phyloP scores from a whole-genome alignment of 2,797 vertebrate genomes.

The Pipistrellus nathusii region DNA sequence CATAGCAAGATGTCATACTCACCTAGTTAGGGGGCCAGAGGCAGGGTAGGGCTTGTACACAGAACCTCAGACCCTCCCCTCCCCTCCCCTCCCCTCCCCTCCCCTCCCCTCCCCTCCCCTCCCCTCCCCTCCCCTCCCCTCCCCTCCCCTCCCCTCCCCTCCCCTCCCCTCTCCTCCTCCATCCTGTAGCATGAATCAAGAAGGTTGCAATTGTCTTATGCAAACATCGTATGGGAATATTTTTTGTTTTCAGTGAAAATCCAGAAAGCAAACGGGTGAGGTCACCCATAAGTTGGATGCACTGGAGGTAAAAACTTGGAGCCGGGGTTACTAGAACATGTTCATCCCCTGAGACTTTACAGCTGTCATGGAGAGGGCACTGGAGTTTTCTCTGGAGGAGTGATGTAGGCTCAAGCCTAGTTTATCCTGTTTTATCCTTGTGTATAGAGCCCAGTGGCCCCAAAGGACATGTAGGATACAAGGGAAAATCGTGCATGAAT shows the following conservation, averaged over 20 bases:
- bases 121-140: too few species aligned
- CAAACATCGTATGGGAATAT: not conserved
- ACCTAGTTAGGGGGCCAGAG: not conserved
- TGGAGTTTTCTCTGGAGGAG: not conserved
- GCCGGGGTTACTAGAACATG: not conserved
- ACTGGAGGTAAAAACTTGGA: not conserved
- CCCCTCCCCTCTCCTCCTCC: not conserved
- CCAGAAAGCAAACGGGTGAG: not conserved
- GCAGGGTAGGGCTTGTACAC: not conserved
- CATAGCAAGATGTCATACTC: not conserved
- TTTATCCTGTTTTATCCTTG: not conserved
- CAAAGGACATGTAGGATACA: not conserved
- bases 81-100: not conserved
- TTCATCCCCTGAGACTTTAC: not conserved
- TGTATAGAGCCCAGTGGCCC: not conserved
- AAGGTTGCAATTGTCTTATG: not conserved
- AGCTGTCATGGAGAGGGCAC: not conserved
- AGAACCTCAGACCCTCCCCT: not conserved
- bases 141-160: not conserved
- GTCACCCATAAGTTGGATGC: not conserved
- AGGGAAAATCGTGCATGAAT: not conserved
- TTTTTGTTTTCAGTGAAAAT: slow-evolving; percentile 31
- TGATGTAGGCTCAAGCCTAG: not conserved
- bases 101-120: not conserved
- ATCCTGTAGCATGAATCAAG: not conserved